A percentile compares a stretch with the other conserved stretches of the same genome.
Evolutionary conservation across 2,797 vertebrate genomes (phyloP).

Genomic region (Adrianichthys oophorus): DNA sequence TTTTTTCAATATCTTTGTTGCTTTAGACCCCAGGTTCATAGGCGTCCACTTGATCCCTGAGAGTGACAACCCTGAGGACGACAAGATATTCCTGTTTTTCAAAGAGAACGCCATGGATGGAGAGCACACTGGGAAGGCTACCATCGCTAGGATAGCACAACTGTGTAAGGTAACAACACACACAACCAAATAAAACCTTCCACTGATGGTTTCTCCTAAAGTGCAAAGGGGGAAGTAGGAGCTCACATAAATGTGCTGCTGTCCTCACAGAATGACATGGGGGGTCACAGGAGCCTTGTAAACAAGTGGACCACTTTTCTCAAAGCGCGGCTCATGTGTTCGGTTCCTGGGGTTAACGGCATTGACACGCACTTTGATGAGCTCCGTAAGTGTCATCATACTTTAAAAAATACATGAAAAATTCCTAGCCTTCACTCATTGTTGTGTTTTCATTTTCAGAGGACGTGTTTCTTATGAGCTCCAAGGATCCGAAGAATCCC

Average conservation of each 20-base stretch:
- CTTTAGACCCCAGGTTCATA: slow-evolving; percentile 91
- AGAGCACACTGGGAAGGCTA: slow-evolving; percentile 95
- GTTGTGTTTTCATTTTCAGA: slow-evolving; percentile 45
- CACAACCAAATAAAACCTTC: slow-evolving; percentile 26
- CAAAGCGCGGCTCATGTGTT: slow-evolving; percentile 93
- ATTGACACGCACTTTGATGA: slow-evolving; percentile 99
- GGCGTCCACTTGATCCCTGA: slow-evolving; percentile 91
- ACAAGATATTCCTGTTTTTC: slow-evolving; percentile 99
- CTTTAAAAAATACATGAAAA: neutral
- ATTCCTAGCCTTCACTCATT: slow-evolving; percentile 1
- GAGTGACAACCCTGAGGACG: slow-evolving; percentile 96
- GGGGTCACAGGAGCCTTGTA: slow-evolving; percentile 96
- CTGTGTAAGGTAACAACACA: slow-evolving; percentile 94
- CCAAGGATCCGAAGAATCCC: slow-evolving; percentile 97
- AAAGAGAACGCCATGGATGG: slow-evolving; percentile 98
- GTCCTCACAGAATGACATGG: slow-evolving; percentile 89
- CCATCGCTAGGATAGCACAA: slow-evolving; percentile 96
- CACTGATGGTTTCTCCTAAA: neutral
- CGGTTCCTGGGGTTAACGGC: slow-evolving; percentile 93
- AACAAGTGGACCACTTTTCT: slow-evolving; percentile 99
- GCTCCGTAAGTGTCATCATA: slow-evolving; percentile 83
- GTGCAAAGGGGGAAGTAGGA: neutral
- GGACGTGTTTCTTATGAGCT: slow-evolving; percentile 92
- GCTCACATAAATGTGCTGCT: slow-evolving; percentile 8
- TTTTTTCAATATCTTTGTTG: neutral